Evolutionary conservation across 1,140 invertebrate genomes (phyloP).

Genomic region (Drosophila subobscura): DNA sequence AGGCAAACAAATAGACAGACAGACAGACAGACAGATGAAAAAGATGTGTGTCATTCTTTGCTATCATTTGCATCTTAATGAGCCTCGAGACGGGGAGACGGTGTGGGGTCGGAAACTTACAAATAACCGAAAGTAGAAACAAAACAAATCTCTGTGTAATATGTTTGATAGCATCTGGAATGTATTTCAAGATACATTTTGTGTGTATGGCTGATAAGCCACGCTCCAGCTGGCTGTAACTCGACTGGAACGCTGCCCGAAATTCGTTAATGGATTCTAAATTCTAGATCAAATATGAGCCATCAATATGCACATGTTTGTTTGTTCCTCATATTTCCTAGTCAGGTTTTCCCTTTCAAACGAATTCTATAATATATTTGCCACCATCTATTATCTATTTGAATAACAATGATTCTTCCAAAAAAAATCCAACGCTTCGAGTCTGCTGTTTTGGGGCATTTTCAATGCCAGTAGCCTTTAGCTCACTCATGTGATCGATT

Average conservation of each 20-base stretch:
- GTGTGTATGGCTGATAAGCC: neutral
- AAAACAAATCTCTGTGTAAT: constrained; percentile 6
- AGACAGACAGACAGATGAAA: neutral
- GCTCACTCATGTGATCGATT: constrained; percentile 10
- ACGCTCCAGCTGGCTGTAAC: constrained; percentile 5
- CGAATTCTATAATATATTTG: neutral
- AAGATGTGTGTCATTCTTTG: constrained; percentile 31
- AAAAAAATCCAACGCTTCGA: constrained; percentile 2
- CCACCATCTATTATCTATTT: constrained; percentile 20
- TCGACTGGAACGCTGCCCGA: constrained; percentile 8
- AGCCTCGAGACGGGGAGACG: constrained; percentile 22
- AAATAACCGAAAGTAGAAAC: constrained; percentile 13
- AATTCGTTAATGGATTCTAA: constrained; percentile 28
- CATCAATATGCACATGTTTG: constrained; percentile 1
- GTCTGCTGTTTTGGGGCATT: constrained; percentile 5
- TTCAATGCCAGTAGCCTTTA: neutral
- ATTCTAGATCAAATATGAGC: constrained; percentile 40
- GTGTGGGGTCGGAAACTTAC: constrained; percentile 24
- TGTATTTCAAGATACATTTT: constrained; percentile 5
- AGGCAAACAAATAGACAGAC: neutral
- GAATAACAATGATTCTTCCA: neutral
- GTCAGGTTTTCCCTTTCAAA: constrained; percentile 2
- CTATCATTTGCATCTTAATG: constrained; percentile 54
- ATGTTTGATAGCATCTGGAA: neutral
- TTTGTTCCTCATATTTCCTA: constrained; percentile 5